Base-by-base conservation (phyloP, 2,113 vertebrate species). In the Epinephelus fuscoguttatus region DNA sequence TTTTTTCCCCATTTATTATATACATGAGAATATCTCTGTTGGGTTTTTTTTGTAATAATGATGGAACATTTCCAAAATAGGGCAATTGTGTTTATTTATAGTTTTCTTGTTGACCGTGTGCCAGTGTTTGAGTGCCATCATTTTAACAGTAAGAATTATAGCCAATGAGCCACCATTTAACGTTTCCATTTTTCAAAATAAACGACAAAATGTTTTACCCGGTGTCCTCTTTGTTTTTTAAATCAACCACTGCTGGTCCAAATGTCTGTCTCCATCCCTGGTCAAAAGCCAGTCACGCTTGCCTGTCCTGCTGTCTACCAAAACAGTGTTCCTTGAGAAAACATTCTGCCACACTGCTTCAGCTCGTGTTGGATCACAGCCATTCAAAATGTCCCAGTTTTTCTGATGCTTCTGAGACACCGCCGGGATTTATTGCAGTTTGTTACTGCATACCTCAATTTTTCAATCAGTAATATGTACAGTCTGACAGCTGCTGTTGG, bases 291-390 rank as follows among this genome's bases (percentile, higher is more conserved):
- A 72, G 25, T 14, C n/a, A 45, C 1, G 19, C 27, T 27, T 40
- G 14, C 15, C n/a, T 25, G 40, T 63, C 59, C 18, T 37, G 33
- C 45, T 37, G 59, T 75, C 47, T 8, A 73, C 56, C 42, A 61
- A 30, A 23, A 33, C 42, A 62, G 19, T 11, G 10, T 61, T 33
- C 6, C 3, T 4, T 23, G 40, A 73, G 52, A 66, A 70, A 57
- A 64, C 18, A 63, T 71, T 56, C 49, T 71, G 49, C 67, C 55
- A 69, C 56, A 25, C 19, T 11, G 15, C 30, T 70, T 23, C 33
- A 70, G 63, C 59, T 55, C 64, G n/a, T 45, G 9, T 40, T 64
- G 68, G 59, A 70, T 57, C 52, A 25, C 53, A 59, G 61, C 74
- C 53, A 71, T 49, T 55, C 30, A 71, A 64, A 42, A 42, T 59